Evolutionary conservation across 1,140 invertebrate genomes (phyloP).

Genomic region (Drosophila rufa): DNA sequence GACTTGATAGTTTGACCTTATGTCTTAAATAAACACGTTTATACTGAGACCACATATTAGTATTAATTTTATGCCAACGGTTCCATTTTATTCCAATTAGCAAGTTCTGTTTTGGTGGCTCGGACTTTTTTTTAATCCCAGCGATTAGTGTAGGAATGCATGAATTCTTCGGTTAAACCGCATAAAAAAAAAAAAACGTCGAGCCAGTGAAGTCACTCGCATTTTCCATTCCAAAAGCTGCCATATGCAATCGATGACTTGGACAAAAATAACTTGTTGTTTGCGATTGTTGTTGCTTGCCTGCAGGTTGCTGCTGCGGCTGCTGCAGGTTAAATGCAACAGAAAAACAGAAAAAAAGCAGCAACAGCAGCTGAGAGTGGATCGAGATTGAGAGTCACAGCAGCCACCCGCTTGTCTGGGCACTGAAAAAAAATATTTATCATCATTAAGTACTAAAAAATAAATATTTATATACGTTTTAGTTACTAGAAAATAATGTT

Average conservation of each 20-base stretch:
- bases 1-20: slow-evolving; percentile 44
- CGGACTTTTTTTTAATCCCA: neutral
- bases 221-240: slow-evolving; percentile 31
- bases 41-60: slow-evolving; percentile 19
- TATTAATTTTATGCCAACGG: slow-evolving; percentile 36
- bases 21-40: slow-evolving; percentile 33
- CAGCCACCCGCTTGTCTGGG: slow-evolving; percentile 41
- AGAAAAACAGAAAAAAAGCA: slow-evolving; percentile 6
- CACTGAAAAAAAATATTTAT: slow-evolving; percentile 5
- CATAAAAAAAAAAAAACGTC: slow-evolving; percentile 10
- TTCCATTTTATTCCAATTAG: slow-evolving; percentile 40
- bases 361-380: slow-evolving; percentile 38
- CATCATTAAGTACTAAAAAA: neutral
- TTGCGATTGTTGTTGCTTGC: slow-evolving; percentile 28
- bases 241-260: slow-evolving; percentile 65
- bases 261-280: slow-evolving; percentile 50
- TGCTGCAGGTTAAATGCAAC: slow-evolving; percentile 30
- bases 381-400: slow-evolving; percentile 42
- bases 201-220: slow-evolving; percentile 31
- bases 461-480: neutral
- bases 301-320: slow-evolving; percentile 7
- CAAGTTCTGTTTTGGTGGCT: slow-evolving; percentile 22
- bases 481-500: neutral
- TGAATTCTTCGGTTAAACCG: slow-evolving; percentile 23
- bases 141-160: slow-evolving; percentile 15